phyloP scores from a whole-genome alignment of 2,797 vertebrate species.

The Lindbergichthys nudifrons region DNA sequence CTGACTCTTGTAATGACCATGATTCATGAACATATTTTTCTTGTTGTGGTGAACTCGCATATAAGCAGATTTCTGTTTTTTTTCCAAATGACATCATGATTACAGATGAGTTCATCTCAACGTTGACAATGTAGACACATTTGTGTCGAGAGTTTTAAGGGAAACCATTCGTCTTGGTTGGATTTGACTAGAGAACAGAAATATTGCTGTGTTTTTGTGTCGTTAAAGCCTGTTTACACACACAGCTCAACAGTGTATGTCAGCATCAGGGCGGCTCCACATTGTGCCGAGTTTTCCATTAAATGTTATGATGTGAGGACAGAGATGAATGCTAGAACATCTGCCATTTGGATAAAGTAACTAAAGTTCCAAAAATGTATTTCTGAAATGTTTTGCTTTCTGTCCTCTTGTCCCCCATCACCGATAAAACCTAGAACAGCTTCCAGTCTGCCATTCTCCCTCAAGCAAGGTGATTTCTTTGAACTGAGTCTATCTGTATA shows the following conservation, averaged over 20 bases:
- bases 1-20: slow-evolving; percentile 11
- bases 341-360: slow-evolving; percentile 47
- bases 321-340: slow-evolving; percentile 48
- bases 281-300: slow-evolving; percentile 46
- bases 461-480: slow-evolving; percentile 20
- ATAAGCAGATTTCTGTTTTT: slow-evolving; percentile 38
- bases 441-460: slow-evolving; percentile 27
- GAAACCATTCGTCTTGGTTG: slow-evolving; percentile 49
- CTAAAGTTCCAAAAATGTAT: slow-evolving; percentile 36
- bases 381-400: slow-evolving; percentile 34
- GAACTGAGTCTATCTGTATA: slow-evolving; percentile 30
- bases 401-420: slow-evolving; percentile 21
- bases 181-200: slow-evolving; percentile 32
- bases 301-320: slow-evolving; percentile 58
- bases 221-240: slow-evolving; percentile 53
- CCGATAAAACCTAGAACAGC: slow-evolving; percentile 35
- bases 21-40: slow-evolving; percentile 12
- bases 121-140: slow-evolving; percentile 25
- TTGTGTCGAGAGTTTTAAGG: slow-evolving; percentile 39
- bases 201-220: slow-evolving; percentile 29
- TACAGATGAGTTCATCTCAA: slow-evolving; percentile 43
- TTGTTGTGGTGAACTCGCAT: slow-evolving; percentile 32
- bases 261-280: slow-evolving; percentile 43
- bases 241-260: slow-evolving; percentile 31
- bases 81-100: slow-evolving; percentile 51